phyloP scores from a whole-genome alignment of 2,113 vertebrate genomes.

The Elaphurus davidianus region DNA sequence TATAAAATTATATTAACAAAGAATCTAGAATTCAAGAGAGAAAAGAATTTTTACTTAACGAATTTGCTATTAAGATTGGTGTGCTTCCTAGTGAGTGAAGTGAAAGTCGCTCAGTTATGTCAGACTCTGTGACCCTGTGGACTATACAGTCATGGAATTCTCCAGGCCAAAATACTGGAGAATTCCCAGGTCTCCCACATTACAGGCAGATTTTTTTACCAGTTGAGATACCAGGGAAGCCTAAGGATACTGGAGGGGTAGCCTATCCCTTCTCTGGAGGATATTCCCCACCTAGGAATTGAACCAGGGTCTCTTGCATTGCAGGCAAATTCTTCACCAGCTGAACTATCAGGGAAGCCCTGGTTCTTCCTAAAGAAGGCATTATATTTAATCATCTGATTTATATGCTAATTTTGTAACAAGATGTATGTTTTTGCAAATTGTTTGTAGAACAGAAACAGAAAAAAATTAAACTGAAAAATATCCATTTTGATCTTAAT shows the following conservation, averaged over 20 bases:
- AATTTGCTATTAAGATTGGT: neutral
- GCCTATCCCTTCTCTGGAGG: neutral
- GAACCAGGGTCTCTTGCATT: neutral
- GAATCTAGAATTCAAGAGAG: neutral
- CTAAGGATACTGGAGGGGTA: neutral
- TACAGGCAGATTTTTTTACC: neutral
- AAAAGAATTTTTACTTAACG: neutral
- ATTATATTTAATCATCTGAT: neutral
- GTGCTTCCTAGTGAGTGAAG: neutral
- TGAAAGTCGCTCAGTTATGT: neutral
- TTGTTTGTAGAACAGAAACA: neutral
- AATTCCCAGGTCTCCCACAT: neutral
- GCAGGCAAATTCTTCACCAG: neutral
- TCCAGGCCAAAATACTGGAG: neutral
- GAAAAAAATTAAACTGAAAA: neutral
- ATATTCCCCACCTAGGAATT: neutral
- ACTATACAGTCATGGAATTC: neutral
- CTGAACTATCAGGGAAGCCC: neutral
- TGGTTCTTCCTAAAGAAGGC: neutral
- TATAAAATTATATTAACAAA: neutral
- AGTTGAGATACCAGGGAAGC: neutral
- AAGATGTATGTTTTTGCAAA: neutral
- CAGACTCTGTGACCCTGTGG: neutral
- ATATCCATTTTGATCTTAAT: neutral
- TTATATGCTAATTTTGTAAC: neutral